These are phyloP conservation scores for Odocoileus virginianus DNA, from an alignment of 2,113 vertebrate species.

Conservation along the genomic window DNA sequence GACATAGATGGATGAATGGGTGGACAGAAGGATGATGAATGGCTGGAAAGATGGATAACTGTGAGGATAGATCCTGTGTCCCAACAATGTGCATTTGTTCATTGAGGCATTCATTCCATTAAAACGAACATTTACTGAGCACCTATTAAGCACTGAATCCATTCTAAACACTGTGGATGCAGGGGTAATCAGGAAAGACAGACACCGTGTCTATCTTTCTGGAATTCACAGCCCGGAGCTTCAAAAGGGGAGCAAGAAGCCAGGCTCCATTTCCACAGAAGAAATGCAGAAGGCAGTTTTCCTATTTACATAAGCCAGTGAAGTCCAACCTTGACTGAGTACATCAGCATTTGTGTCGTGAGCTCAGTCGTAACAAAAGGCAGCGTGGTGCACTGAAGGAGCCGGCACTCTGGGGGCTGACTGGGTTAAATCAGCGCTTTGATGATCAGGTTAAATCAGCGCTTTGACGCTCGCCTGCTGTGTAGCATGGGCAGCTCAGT, in stretches of 20 bases:
- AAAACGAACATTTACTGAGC: not conserved
- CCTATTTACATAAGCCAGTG: too few species aligned
- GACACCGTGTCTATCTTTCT: not conserved
- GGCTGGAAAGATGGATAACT: not conserved
- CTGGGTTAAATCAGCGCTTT: rapidly evolving
- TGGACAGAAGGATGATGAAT: not conserved
- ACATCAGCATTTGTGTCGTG: too few species aligned
- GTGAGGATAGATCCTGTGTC: not conserved
- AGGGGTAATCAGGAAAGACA: not conserved
- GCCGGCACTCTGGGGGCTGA: not conserved
- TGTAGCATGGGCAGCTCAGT: not conserved
- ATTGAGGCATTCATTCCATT: not conserved
- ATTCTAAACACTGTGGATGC: not conserved
- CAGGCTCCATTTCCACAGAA: not conserved
- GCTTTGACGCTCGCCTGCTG: not conserved
- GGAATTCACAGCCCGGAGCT: not conserved
- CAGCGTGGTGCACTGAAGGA: rapidly evolving
- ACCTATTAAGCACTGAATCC: not conserved
- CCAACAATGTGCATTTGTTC: not conserved
- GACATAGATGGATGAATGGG: not conserved
- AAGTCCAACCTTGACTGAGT: not conserved
- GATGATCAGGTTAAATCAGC: too few species aligned
- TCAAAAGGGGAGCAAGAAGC: not conserved
- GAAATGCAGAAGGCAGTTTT: not conserved
- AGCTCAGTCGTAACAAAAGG: not conserved